These are phyloP conservation scores for Synodontis membranacea DNA, from an alignment of 2,113 vertebrate species.

Conservation along the genomic window DNA sequence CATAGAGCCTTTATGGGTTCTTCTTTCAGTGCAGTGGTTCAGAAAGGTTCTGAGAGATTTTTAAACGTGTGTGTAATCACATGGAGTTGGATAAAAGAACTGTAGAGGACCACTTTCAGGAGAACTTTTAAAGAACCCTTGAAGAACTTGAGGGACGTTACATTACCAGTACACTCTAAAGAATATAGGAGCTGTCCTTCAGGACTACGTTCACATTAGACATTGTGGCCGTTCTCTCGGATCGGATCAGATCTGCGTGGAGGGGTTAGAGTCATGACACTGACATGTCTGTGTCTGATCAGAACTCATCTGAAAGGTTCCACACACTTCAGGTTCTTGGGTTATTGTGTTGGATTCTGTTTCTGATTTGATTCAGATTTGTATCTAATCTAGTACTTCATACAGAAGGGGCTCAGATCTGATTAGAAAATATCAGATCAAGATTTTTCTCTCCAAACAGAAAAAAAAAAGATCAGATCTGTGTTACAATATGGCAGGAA, in stretches of 20 bases:
- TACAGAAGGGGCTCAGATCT: background rate
- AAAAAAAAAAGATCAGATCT: too few relatives aligned
- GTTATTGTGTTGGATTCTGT: background rate
- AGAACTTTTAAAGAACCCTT: background rate
- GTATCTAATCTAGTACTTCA: background rate
- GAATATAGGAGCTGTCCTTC: background rate
- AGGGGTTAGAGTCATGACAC: background rate
- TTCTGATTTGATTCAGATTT: background rate
- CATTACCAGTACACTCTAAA: background rate
- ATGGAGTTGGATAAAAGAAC: background rate
- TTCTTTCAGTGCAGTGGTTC: background rate
- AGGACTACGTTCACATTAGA: background rate
- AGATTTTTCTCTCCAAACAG: too few relatives aligned
- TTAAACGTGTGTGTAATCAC: background rate
- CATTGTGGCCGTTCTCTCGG: background rate
- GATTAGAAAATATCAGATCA: background rate
- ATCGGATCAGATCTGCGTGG: background rate
- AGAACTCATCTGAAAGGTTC: background rate
- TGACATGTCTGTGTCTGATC: background rate
- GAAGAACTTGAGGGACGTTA: background rate
- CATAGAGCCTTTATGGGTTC: background rate
- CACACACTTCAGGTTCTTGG: background rate
- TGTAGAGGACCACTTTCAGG: background rate
- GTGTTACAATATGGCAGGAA: too few relatives aligned
- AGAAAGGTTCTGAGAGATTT: background rate